Evolutionary conservation across 2,797 vertebrate species (phyloP), one percentile per base, ranked within the genome.

Genomic region (Chaenodraco wilsoni): DNA sequence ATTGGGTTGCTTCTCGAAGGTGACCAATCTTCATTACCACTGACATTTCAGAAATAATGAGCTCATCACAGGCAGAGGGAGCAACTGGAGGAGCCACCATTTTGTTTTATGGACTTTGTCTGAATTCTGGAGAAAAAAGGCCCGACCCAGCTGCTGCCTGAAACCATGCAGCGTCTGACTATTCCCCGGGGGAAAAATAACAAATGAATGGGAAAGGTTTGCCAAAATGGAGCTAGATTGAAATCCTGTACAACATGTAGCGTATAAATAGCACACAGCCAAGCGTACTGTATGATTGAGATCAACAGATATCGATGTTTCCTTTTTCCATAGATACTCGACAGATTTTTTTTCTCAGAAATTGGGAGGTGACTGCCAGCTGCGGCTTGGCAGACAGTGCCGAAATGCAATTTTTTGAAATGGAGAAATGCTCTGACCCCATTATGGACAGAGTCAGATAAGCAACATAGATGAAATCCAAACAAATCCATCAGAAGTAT

Each of bases 31-130:
- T 85, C 71, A 84, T 84, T 86, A 85, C 69, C 57, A 13, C 51
- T 82, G 85, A 88, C 84, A 83, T 88, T 88, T 89, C 65, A 58
- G 50, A 83, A 79, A 73, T 73, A 89, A 84, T 69, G 74, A 85
- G 74, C 79, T 81, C 69, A 74, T 84, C 84, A 78, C 16, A 61
- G 62, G 85, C 58, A 62, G 55, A 17, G 37, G 8, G 41, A 52
- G 65, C 9, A 45, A 49, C 44, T 50, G 31, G 56, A 70, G 33
- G 50, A 57, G 54, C 4, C 23, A 52, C 65, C 68, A 79, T 84
- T 81, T 81, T 67, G 68, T 76, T 81, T 71, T 19, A 63, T 57
- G 61, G 64, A 60, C 37, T 70, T 64, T 51, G 43, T 74, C 40
- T 80, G 75, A 69, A 68, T 76, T 77, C 37, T 48, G 52, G 72